Evolutionary conservation across 2,888 invertebrate genomes (phyloP).

Genomic region (Patella caerulea): DNA sequence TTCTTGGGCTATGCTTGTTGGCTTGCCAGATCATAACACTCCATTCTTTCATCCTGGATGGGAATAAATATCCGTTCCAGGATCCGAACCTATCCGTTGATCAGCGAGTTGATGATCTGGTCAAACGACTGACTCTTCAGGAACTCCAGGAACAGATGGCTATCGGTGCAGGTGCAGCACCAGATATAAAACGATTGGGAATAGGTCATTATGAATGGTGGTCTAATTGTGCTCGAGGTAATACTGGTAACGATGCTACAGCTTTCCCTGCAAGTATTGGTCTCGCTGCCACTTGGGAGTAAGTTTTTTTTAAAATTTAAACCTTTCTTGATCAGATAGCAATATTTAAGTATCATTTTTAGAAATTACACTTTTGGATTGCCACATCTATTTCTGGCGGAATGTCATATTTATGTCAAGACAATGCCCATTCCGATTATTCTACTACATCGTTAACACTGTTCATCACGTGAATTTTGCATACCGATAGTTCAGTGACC

Average conservation of each 20-base stretch:
- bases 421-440: no score
- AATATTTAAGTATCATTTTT: no score
- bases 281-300: background rate
- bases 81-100: constrained; percentile 45
- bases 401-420: no score
- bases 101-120: constrained; percentile 49
- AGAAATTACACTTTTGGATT: no score
- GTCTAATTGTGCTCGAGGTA: constrained; percentile 1
- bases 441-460: no score
- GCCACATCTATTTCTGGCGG: no score
- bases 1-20: no score
- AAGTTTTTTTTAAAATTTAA: background rate
- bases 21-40: no score
- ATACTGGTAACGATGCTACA: background rate
- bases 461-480: no score
- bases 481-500: no score
- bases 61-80: constrained; percentile 43
- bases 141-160: constrained; percentile 43
- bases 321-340: no score
- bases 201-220: constrained; percentile 4
- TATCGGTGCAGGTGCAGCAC: constrained; percentile 19
- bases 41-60: background rate
- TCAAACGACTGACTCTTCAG: constrained; percentile 45
- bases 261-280: background rate
- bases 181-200: background rate